A percentile compares a stretch with the other conserved stretches of the same genome.
Evolutionary conservation across 2,113 vertebrate species (phyloP).

Genomic region (Neodon shergylaensis): DNA sequence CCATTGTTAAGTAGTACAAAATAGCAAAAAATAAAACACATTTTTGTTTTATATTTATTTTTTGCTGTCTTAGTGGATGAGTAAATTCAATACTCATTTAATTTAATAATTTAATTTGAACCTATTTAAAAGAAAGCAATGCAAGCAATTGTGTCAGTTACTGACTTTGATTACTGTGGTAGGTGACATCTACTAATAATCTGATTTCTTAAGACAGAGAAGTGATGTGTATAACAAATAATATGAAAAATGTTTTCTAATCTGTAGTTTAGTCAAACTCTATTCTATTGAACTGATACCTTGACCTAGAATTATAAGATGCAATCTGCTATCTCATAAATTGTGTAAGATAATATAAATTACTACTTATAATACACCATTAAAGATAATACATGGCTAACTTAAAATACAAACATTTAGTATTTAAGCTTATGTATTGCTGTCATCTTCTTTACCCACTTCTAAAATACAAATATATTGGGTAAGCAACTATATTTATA

Average conservation of each 20-base stretch:
- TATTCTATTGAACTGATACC: neutral
- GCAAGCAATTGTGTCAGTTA: neutral
- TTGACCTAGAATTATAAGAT: neutral
- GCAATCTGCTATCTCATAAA: neutral
- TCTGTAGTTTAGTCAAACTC: neutral
- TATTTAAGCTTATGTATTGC: neutral
- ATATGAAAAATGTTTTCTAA: conserved; percentile 8
- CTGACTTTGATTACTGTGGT: neutral
- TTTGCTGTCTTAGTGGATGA: neutral
- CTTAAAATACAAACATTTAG: neutral
- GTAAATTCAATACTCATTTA: neutral
- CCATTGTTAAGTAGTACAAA: neutral
- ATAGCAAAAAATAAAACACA: neutral
- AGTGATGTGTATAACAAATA: neutral
- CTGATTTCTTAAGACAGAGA: neutral
- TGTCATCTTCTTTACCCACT: neutral
- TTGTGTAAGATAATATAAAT: neutral
- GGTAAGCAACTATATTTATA: neutral
- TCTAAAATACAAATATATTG: neutral
- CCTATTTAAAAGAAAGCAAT: neutral
- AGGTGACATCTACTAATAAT: neutral
- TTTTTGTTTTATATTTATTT: neutral
- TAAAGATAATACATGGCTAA: neutral
- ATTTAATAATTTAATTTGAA: neutral
- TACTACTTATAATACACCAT: neutral